These are phyloP conservation scores for Ceratina japonica DNA, from an alignment of 1,140 invertebrate species.

Conservation along the genomic window DNA sequence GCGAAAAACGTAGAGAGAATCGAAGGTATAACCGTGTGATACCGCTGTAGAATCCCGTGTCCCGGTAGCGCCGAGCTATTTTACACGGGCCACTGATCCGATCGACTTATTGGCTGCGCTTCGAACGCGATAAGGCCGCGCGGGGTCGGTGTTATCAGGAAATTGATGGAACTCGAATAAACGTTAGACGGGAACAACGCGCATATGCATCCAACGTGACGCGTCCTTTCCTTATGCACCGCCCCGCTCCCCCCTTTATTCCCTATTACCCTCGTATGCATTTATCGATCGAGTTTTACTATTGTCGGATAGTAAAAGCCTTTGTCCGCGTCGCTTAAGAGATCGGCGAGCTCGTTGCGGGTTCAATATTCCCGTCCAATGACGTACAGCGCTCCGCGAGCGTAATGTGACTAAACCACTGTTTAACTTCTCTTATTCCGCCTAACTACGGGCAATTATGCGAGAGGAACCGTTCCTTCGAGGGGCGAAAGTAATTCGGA, in stretches of 20 bases:
- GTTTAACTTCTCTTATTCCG: too few relatives aligned
- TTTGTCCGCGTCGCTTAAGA: neutral
- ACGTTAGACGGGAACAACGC: neutral
- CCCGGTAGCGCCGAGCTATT: slow-evolving; percentile 27
- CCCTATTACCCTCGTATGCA: neutral
- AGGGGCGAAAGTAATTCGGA: too few relatives aligned
- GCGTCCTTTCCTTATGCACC: neutral
- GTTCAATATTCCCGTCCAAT: slow-evolving; percentile 8
- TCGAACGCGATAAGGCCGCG: slow-evolving; percentile 39
- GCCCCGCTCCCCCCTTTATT: neutral
- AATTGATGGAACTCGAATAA: slow-evolving; percentile 26
- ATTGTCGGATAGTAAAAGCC: neutral
- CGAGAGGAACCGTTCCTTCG: too few relatives aligned
- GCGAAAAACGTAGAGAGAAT: neutral
- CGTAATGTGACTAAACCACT: too few relatives aligned
- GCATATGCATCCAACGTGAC: neutral
- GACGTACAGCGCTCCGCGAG: too few relatives aligned
- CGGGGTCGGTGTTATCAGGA: slow-evolving; percentile 26
- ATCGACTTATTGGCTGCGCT: slow-evolving; percentile 44
- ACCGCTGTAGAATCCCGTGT: neutral
- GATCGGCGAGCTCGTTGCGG: neutral
- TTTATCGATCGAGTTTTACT: neutral
- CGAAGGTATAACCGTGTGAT: neutral
- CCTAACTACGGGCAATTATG: too few relatives aligned
- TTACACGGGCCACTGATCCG: slow-evolving; percentile 46